A percentile compares a stretch with the other conserved stretches of the same genome.
phyloP scores from a whole-genome alignment of 2,888 invertebrate species.

The Eupithecia subumbrata region DNA sequence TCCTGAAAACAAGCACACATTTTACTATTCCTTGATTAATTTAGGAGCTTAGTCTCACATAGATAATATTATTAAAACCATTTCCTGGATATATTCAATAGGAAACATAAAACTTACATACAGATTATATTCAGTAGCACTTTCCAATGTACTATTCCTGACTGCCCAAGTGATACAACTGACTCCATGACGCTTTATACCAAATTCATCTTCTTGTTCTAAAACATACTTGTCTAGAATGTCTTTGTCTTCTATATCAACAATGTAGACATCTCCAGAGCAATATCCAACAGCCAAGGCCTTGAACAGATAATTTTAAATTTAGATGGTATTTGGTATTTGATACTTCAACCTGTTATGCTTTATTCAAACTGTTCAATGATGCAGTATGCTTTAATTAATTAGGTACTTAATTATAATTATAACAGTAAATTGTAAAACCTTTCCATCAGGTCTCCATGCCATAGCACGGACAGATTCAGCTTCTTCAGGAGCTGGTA shows the following conservation, averaged over 20 bases:
- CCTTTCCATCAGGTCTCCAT: conserved; percentile 98
- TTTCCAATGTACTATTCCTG: conserved; percentile 71
- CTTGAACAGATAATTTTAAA: conserved; percentile 55
- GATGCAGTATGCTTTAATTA: not conserved
- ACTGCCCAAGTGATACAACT: conserved; percentile 90
- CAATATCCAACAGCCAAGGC: conserved; percentile 88
- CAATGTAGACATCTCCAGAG: conserved; percentile 87
- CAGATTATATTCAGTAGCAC: conserved; percentile 73
- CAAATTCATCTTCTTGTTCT: conserved; percentile 72
- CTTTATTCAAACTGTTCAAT: not conserved
- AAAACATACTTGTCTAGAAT: conserved; percentile 86
- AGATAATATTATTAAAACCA: not conserved
- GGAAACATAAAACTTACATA: conserved; percentile 64
- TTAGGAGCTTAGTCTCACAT: not conserved
- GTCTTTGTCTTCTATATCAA: conserved; percentile 94
- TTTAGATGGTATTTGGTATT: not conserved
- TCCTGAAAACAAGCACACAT: conserved; percentile 59
- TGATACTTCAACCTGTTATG: not conserved
- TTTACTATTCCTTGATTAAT: not conserved
- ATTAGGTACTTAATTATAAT: not conserved
- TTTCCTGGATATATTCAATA: not conserved
- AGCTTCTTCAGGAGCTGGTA: conserved; percentile 90
- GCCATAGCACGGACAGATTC: conserved; percentile 90
- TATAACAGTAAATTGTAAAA: conserved; percentile 59
- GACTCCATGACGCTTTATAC: conserved; percentile 84